Percentiles rank a stretch among this genome's conserved stretches.
These are phyloP conservation scores for Tipula confusa DNA, from an alignment of 2,888 invertebrate genomes.

Conservation along the genomic window DNA sequence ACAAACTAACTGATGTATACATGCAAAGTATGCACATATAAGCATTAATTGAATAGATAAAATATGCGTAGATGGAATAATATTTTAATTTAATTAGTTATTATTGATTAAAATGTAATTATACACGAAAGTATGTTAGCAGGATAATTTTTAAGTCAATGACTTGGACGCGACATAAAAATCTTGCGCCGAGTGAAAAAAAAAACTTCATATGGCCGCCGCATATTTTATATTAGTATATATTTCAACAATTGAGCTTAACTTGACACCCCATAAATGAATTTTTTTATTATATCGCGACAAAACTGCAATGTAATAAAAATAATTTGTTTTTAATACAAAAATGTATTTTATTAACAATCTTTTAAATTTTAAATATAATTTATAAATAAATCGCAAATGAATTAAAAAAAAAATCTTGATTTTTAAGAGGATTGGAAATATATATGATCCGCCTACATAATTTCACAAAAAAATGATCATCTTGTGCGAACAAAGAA, in stretches of 20 bases:
- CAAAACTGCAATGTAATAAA: background rate
- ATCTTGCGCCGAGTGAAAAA: background rate
- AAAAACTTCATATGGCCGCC: background rate
- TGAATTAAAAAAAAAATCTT: conserved; percentile 12
- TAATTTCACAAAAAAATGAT: background rate
- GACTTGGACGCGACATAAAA: background rate
- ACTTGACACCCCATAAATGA: background rate
- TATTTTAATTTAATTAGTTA: background rate
- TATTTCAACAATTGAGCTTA: background rate
- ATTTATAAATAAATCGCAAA: conserved; percentile 21
- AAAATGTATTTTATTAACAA: background rate
- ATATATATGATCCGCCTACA: conserved; percentile 12
- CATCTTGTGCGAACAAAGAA: background rate
- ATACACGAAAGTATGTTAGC: background rate
- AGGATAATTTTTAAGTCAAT: background rate
- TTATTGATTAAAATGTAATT: background rate
- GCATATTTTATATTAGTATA: background rate
- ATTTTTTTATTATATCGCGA: background rate
- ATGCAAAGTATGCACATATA: background rate
- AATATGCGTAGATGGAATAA: background rate
- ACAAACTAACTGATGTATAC: background rate
- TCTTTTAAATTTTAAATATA: background rate
- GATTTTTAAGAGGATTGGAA: conserved; percentile 20
- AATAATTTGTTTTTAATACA: conserved; percentile 20
- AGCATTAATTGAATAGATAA: background rate